Evolutionary conservation across 2,888 invertebrate species (phyloP).

Genomic region (Ariolimax columbianus): DNA sequence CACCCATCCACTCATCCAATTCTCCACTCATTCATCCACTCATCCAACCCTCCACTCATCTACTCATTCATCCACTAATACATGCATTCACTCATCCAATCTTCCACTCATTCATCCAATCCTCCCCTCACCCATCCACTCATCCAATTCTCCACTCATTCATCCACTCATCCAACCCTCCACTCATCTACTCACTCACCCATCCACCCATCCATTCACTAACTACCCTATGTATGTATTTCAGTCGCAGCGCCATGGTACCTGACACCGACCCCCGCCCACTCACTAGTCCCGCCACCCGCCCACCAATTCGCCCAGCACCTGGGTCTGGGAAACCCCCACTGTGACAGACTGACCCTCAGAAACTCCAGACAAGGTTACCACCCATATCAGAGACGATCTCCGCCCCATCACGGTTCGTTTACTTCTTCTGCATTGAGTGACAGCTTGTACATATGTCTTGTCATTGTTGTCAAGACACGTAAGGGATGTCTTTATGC

Average conservation of each 20-base stretch:
- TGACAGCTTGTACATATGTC: too few species aligned
- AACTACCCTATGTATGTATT: neutral
- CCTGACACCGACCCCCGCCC: slow-evolving; percentile 65
- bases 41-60: too few species aligned
- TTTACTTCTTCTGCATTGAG: too few species aligned
- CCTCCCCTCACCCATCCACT: neutral
- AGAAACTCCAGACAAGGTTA: slow-evolving; percentile 70
- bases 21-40: too few species aligned
- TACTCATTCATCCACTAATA: too few species aligned
- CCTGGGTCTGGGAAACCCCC: slow-evolving; percentile 67
- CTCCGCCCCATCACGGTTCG: slow-evolving; percentile 69
- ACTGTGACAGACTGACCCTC: slow-evolving; percentile 71
- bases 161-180: neutral
- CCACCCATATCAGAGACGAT: slow-evolving; percentile 71
- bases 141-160: neutral
- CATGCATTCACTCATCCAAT: too few species aligned
- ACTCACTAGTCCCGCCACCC: slow-evolving; percentile 71
- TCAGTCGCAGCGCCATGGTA: slow-evolving; percentile 74
- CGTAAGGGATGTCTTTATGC: too few species aligned
- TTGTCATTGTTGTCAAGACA: too few species aligned
- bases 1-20: too few species aligned
- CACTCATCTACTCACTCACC: neutral
- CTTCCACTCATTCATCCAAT: neutral
- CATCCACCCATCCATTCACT: neutral
- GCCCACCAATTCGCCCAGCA: slow-evolving; percentile 73